A percentile compares a stretch with the other conserved stretches of the same genome.
phyloP scores from a whole-genome alignment of 2,797 vertebrate genomes.

The Myiotriccus ornatus region DNA sequence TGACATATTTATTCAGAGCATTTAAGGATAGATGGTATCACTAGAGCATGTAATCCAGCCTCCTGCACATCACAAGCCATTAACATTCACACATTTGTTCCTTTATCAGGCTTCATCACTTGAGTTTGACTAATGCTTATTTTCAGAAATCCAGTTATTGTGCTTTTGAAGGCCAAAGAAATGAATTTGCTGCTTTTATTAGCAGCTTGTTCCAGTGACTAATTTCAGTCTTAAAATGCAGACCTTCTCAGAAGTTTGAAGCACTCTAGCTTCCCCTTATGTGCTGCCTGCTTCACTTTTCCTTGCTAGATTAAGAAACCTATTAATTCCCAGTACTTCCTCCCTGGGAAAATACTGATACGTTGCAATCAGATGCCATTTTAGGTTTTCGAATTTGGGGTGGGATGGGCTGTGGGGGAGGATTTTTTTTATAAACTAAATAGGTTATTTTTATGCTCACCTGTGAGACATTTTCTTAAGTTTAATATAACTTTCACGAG shows the following conservation, averaged over 20 bases:
- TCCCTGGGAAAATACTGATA: background rate
- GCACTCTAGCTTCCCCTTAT: background rate
- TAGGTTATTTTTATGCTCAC: background rate
- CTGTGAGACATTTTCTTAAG: background rate
- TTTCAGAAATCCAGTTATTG: conserved; percentile 39
- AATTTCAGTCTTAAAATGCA: background rate
- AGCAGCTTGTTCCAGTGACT: conserved; percentile 23
- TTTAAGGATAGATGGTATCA: conserved; percentile 36
- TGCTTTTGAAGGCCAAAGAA: background rate
- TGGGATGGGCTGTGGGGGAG: background rate
- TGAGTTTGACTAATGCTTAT: conserved; percentile 42
- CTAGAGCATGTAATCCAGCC: background rate
- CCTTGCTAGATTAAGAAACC: background rate
- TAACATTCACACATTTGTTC: background rate
- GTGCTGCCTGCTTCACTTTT: background rate
- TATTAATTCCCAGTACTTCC: background rate
- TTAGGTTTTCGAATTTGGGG: background rate
- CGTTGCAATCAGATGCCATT: background rate
- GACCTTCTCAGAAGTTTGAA: background rate
- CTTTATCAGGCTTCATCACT: conserved; percentile 18
- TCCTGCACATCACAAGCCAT: background rate
- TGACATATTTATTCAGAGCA: background rate
- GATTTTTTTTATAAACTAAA: background rate
- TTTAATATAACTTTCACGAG: background rate
- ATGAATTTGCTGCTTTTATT: conserved; percentile 9